These are phyloP conservation scores for Crotalus horridus DNA, from an alignment of 2,113 vertebrate genomes.

Conservation along the genomic window DNA sequence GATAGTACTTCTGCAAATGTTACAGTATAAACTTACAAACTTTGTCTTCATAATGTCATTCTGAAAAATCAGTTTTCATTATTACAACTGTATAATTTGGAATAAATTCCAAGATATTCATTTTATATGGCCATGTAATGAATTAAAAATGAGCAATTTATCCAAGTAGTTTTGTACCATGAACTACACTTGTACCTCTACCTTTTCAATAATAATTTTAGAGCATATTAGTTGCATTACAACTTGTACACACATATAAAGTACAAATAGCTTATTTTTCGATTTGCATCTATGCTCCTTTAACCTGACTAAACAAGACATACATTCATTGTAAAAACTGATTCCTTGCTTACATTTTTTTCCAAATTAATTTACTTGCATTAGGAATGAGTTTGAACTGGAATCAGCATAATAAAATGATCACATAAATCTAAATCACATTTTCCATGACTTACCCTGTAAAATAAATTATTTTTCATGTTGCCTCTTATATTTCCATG, in stretches of 20 bases:
- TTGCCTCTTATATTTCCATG: conserved; percentile 20
- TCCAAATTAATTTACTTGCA: conserved; percentile 10
- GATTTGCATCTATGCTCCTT: background rate
- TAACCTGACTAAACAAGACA: background rate
- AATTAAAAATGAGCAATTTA: background rate
- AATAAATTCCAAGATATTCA: background rate
- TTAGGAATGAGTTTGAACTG: conserved; percentile 21
- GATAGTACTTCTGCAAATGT: background rate
- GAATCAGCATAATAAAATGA: conserved; percentile 6
- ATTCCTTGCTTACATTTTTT: conserved; percentile 23
- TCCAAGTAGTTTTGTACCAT: background rate
- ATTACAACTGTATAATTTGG: background rate
- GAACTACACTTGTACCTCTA: background rate
- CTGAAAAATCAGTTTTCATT: background rate
- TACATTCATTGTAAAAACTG: background rate
- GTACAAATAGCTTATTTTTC: background rate
- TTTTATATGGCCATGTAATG: background rate
- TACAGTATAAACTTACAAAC: background rate
- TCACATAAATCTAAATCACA: conserved; percentile 5
- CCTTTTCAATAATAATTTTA: background rate
- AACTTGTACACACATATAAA: background rate
- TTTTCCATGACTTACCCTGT: rapidly evolving
- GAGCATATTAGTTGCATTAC: background rate
- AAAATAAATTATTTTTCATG: conserved; percentile 8
- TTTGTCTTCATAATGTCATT: background rate